These are phyloP conservation scores for Phasia obesa DNA, from an alignment of 2,888 invertebrate genomes.

Conservation along the genomic window DNA sequence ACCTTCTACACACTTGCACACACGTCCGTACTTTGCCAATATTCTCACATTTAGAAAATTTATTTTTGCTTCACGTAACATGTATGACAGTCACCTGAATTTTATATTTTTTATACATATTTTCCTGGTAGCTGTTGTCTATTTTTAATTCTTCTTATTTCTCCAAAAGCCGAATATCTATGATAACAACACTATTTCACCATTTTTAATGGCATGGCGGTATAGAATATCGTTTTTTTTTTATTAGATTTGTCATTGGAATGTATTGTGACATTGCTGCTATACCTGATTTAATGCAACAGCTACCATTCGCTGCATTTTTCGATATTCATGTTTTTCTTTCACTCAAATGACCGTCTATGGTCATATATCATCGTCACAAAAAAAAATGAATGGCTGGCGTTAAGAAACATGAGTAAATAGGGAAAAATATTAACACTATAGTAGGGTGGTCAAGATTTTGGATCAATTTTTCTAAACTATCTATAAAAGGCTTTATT, in stretches of 20 bases:
- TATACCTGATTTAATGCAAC: slow-evolving; percentile 11
- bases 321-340: not conserved
- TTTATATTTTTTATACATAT: slow-evolving; percentile 1
- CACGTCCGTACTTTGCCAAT: slow-evolving; percentile 15
- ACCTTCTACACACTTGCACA: slow-evolving; percentile 4
- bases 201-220: not conserved
- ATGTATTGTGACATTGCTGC: slow-evolving; percentile 4
- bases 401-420: too few relatives aligned
- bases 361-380: slow-evolving; percentile 20
- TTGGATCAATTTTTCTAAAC: too few relatives aligned
- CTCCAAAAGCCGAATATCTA: not conserved
- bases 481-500: too few relatives aligned
- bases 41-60: slow-evolving; percentile 2
- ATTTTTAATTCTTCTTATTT: not conserved
- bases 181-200: not conserved
- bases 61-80: slow-evolving; percentile 49
- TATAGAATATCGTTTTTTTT: slow-evolving; percentile 3
- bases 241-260: not conserved
- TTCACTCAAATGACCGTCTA: not conserved
- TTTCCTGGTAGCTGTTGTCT: slow-evolving; percentile 32
- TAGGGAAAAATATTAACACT: too few relatives aligned
- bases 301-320: not conserved
- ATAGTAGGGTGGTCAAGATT: too few relatives aligned
- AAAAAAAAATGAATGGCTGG: not conserved
- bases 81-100: slow-evolving; percentile 56